phyloP scores from a whole-genome alignment of 2,797 vertebrate genomes.

The Tragopan temminckii region DNA sequence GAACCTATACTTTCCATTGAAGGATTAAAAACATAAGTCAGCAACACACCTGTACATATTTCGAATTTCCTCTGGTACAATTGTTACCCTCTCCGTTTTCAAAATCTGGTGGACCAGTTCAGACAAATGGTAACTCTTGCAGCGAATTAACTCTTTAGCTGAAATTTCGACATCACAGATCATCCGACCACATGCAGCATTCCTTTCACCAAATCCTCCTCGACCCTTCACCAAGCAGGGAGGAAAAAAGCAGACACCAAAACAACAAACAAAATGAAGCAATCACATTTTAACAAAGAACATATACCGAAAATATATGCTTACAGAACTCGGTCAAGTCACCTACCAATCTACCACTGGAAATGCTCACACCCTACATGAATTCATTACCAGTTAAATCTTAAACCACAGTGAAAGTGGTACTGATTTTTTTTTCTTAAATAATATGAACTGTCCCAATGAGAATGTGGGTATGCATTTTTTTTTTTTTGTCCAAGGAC shows the following conservation, averaged over 20 bases:
- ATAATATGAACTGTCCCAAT: neutral
- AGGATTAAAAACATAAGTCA: neutral
- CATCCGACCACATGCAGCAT: conserved; percentile 94
- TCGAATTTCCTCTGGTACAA: conserved; percentile 88
- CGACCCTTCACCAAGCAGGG: conserved; percentile 85
- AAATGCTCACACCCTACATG: neutral
- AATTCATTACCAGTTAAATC: neutral
- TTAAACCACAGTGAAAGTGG: neutral
- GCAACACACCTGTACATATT: conserved; percentile 91
- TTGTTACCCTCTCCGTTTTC: conserved; percentile 86
- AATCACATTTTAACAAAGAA: neutral
- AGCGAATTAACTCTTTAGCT: conserved; percentile 96
- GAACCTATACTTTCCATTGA: neutral
- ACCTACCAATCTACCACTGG: neutral
- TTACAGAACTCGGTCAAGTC: neutral
- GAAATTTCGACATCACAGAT: conserved; percentile 97
- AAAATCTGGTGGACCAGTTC: conserved; percentile 92
- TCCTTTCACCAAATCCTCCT: conserved; percentile 93
- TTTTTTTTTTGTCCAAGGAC: neutral
- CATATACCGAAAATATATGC: neutral
- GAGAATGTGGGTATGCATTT: neutral
- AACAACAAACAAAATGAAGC: neutral
- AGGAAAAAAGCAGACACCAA: neutral
- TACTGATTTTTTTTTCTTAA: neutral
- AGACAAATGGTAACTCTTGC: conserved; percentile 95